Conservation (phyloP, 2,888 invertebrate species). For the Pheosia tremula region DNA sequence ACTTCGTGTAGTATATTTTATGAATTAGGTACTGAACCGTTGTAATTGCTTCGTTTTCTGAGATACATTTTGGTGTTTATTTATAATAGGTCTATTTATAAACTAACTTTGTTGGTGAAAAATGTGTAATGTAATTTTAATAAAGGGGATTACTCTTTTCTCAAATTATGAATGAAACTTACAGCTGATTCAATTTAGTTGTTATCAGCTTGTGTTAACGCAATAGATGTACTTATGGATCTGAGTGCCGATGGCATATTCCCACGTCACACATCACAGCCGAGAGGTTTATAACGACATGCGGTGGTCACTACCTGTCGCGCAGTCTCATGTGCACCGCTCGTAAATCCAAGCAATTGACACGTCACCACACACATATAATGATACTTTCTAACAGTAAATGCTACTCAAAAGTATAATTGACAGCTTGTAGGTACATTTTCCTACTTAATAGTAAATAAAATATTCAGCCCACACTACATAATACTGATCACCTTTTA, state of each 20-base stretch:
- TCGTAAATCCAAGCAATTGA: constrained; percentile 61
- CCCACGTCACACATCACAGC: constrained; percentile 5
- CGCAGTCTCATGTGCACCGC: constrained; percentile 49
- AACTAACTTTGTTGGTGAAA: too few relatives aligned
- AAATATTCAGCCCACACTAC: constrained; percentile 63
- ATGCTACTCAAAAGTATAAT: constrained; percentile 19
- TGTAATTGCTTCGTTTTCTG: too few relatives aligned
- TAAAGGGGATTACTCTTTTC: too few relatives aligned
- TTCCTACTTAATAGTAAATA: constrained; percentile 40
- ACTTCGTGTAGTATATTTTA: too few relatives aligned
- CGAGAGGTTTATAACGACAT: constrained; percentile 34
- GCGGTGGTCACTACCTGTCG: constrained; percentile 51
- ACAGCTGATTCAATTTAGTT: too few relatives aligned
- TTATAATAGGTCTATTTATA: too few relatives aligned
- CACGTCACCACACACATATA: constrained; percentile 20
- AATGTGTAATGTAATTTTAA: too few relatives aligned
- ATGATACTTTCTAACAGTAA: constrained; percentile 7
- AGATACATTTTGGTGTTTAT: too few relatives aligned
- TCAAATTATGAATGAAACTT: too few relatives aligned
- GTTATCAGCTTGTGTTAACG: too few relatives aligned
- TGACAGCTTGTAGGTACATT: constrained; percentile 18
- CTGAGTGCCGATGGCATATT: not conserved
- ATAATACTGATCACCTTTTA: constrained; percentile 81
- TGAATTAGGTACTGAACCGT: too few relatives aligned
- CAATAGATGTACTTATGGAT: not conserved